Evolutionary conservation across 2,113 vertebrate genomes (phyloP), one percentile per base, ranked within the genome.

Genomic region (Phrynosoma blainvillii): DNA sequence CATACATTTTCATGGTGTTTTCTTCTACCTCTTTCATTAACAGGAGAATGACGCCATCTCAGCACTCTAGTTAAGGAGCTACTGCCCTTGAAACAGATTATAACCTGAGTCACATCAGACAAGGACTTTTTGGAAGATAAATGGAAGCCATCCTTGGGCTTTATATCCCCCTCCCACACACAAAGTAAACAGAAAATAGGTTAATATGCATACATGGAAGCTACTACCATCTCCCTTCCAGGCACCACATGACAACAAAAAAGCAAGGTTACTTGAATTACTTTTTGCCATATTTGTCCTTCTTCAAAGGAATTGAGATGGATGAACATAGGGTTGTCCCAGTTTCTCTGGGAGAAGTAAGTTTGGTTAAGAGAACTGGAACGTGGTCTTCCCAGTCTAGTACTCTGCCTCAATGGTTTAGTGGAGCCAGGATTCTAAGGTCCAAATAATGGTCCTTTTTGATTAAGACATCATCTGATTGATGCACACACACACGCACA

Each of bases 1-100:
- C 96, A 96, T 96, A 91, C 94, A 95, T 95, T 96, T 96, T 96
- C 93, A 92, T 96, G 93, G 93, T 91, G 93, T 95, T 96, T 96
- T 96, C 94, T 71, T 30, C 88, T 95, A 78, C 76, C 14, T 88
- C 88, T 89, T 83, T 93, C 68, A 91, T 93, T 56, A 89, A 80
- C 10, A 32, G 79, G 71, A 52, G 13, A 36, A n/a, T 76, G 59
- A 87, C 90, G 94, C 73, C 85, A 96, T 96, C 83, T 89, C 92
- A 68, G 2, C 3, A 62, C 32, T 90, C 90, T 94, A 82, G 89
- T 93, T 93, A 96, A 93, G 80, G 82, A 93, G 85, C 90, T 93
- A 74, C 92, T 95, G 95, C 92, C 93, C 91, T 93, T 95, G 92
- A 87, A 95, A 94, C 78, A 93, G 91, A 89, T 93, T 92, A 92